A percentile compares a stretch with the other conserved stretches of the same genome.
These are phyloP conservation scores for Lepidothrix coronata DNA, from an alignment of 2,113 vertebrate species.

Conservation along the genomic window DNA sequence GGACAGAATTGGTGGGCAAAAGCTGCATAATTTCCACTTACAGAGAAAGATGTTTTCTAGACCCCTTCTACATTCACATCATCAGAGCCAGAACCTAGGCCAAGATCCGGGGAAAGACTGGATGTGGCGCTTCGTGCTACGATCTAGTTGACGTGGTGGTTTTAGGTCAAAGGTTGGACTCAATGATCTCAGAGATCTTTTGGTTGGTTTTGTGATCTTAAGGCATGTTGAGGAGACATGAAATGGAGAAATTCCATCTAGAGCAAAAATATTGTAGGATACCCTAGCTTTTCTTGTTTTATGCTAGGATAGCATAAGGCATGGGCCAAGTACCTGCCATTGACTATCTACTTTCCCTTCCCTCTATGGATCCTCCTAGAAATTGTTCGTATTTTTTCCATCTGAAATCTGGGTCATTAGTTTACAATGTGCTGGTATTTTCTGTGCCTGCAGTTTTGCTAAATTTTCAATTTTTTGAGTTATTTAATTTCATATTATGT, in stretches of 20 bases:
- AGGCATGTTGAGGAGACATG: not conserved
- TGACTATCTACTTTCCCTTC: not conserved
- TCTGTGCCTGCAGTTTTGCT: not conserved
- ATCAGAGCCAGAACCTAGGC: accelerated
- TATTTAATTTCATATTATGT: not conserved
- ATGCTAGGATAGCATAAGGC: not conserved
- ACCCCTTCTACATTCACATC: not conserved
- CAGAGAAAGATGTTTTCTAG: not conserved
- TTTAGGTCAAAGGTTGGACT: not conserved
- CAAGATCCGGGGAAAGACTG: not conserved
- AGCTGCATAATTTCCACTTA: not conserved
- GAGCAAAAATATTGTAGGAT: not conserved
- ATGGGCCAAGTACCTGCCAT: not conserved
- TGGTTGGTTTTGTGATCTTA: not conserved
- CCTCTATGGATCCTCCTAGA: not conserved
- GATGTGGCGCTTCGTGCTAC: not conserved
- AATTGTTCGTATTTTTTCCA: not conserved
- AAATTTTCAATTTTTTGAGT: not conserved
- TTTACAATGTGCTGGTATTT: not conserved
- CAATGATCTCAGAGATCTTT: not conserved
- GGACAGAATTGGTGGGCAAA: not conserved
- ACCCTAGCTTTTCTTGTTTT: not conserved
- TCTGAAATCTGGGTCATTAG: not conserved
- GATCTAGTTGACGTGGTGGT: not conserved
- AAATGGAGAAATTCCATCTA: not conserved